Conservation (phyloP, 2,797 vertebrate species). For the Kryptopterus vitreolus region DNA sequence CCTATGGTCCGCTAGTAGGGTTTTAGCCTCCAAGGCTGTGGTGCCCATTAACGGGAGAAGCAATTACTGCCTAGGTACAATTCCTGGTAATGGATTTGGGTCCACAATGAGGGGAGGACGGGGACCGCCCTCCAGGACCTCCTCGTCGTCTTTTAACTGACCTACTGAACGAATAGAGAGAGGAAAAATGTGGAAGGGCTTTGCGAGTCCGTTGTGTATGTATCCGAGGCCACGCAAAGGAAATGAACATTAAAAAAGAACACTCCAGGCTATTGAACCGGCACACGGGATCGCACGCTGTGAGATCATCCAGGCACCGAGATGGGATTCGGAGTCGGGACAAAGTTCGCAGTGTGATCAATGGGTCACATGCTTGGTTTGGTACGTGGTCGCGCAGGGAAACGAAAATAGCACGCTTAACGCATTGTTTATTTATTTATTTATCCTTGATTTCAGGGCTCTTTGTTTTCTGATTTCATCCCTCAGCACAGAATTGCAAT, state of each 20-base stretch:
- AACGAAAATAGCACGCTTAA: neutral
- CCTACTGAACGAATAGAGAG: too few relatives aligned
- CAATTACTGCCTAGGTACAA: too few relatives aligned
- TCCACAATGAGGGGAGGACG: too few relatives aligned
- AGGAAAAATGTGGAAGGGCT: too few relatives aligned
- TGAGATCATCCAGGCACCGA: slow-evolving; percentile 46
- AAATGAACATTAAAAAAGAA: neutral
- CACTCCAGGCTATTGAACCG: neutral
- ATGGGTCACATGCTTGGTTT: slow-evolving; percentile 4
- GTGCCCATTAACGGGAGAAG: too few relatives aligned
- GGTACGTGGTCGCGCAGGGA: neutral
- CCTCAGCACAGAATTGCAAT: slow-evolving; percentile 5
- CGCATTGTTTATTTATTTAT: too few relatives aligned
- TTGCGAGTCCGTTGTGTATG: too few relatives aligned
- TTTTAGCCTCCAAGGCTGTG: too few relatives aligned
- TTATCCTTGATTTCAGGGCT: neutral
- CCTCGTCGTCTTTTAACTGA: too few relatives aligned
- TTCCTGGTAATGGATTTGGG: too few relatives aligned
- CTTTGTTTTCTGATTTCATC: slow-evolving; percentile 5
- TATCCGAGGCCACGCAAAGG: neutral
- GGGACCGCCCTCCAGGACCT: too few relatives aligned
- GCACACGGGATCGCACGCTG: slow-evolving; percentile 45
- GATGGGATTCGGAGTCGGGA: neutral
- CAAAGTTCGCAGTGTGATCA: slow-evolving; percentile 4
- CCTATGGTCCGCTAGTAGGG: too few relatives aligned